A percentile compares a stretch with the other conserved stretches of the same genome.
Evolutionary conservation across 2,113 vertebrate genomes (phyloP).

Genomic region (Scolopax mira): DNA sequence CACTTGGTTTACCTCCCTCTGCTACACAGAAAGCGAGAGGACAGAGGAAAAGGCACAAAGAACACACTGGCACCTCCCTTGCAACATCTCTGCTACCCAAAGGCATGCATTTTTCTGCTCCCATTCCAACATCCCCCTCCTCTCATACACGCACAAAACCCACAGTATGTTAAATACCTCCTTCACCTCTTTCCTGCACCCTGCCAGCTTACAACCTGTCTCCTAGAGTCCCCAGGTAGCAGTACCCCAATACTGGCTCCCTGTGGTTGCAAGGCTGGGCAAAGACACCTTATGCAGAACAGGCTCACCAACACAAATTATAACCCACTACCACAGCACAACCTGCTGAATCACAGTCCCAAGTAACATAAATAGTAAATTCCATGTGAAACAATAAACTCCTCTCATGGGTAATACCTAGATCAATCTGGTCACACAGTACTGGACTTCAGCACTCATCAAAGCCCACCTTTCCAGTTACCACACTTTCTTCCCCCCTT

Average conservation of each 20-base stretch:
- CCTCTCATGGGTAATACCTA: fast-evolving
- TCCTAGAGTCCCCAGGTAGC: not conserved
- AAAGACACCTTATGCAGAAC: not conserved
- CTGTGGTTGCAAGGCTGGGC: not conserved
- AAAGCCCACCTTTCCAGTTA: not conserved
- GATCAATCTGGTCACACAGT: fast-evolving
- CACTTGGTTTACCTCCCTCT: fast-evolving
- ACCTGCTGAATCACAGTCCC: not conserved
- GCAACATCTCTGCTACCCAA: not conserved
- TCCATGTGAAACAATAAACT: not conserved
- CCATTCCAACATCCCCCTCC: not conserved
- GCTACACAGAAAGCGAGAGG: fast-evolving
- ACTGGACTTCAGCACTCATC: not conserved
- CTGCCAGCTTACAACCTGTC: fast-evolving
- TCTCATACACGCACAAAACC: fast-evolving
- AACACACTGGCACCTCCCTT: fast-evolving
- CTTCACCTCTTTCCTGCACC: not conserved
- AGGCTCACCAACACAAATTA: not conserved
- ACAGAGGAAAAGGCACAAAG: not conserved
- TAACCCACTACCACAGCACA: fast-evolving
- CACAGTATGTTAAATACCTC: fast-evolving
- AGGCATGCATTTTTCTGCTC: fast-evolving
- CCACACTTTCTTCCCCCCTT: not conserved
- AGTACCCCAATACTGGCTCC: fast-evolving
- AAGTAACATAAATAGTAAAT: not conserved